Base-by-base conservation (phyloP, 2,113 vertebrate species). In the Chascanopsetta lugubris region DNA sequence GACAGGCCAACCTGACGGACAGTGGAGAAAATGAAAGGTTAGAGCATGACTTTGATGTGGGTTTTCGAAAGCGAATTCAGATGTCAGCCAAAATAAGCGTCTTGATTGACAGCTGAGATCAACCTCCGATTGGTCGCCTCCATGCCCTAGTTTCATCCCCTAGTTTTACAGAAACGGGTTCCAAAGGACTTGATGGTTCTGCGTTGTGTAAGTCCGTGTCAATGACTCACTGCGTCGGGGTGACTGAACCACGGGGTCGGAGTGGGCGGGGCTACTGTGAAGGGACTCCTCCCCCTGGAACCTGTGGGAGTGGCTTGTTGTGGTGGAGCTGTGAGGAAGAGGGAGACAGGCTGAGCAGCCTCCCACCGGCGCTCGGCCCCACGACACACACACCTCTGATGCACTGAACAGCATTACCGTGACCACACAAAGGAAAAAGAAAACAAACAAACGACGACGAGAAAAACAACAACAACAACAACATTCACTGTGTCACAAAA, bases 281-380 rank as follows among this genome's bases (percentile, higher is more conserved):
- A 85, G 84, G 0, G 91, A 93, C 71, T 94, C 94, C 2, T 94
- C 92, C 81, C 92, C 92, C 25, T 91, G 84, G 0, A 73, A 66
- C 53, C 79, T 91, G 68, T 91, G 24, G 40, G 92, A 91, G 87
- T 81, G 86, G 89, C 88, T 66, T 91, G 92, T 82, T 43, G 77
- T 12, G 1, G 89, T 90, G 79, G 93, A 96, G 78, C 96, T 98
- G 93, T 91, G 84, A 90, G 92, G 86, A 86, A 92, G 87, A 92
- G 89, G 87, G 75, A 93, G 86, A 93, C 92, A 93, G 82, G 88
- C 92, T 90, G 92, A 92, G 89, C 92, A 92, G 92, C 90, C 88
- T 78, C 89, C 80, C 81, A 91, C 85, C 83, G 89, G 77, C 12
- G 83, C 77, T 64, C 75, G 72, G 42, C 72, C 90, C 90, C 93